A percentile compares a stretch with the other conserved stretches of the same genome.
Conservation (phyloP, 53 echinoderm and acorn worm species). For the Crossaster papposus region DNA sequence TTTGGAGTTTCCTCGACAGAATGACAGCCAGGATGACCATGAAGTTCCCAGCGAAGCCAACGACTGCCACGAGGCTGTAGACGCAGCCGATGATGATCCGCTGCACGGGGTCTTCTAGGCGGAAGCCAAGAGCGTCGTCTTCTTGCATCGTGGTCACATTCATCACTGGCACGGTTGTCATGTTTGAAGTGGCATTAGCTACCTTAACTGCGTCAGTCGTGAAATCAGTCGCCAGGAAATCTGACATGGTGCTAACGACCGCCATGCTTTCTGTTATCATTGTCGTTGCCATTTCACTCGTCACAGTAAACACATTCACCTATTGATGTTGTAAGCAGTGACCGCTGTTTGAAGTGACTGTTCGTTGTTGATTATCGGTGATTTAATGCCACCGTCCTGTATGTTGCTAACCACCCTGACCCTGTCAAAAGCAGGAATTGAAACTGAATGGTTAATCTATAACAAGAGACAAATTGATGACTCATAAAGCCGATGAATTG, state of each 20-base stretch:
- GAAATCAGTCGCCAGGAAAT: not conserved
- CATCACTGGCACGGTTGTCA: not conserved
- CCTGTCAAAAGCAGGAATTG: not conserved
- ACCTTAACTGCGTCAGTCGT: not conserved
- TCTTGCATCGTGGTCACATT: conserved; percentile 30
- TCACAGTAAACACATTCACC: not conserved
- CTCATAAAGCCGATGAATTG: too few species aligned
- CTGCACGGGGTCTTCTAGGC: conserved; percentile 64
- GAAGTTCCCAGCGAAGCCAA: conserved; percentile 61
- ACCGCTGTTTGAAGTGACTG: not conserved
- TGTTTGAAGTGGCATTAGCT: not conserved
- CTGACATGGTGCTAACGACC: not conserved
- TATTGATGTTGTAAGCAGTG: not conserved
- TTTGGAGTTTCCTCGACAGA: conserved; percentile 68
- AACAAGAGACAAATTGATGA: not conserved
- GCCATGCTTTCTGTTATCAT: not conserved
- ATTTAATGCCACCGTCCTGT: not conserved
- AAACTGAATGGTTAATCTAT: not conserved
- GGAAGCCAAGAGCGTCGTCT: conserved; percentile 48
- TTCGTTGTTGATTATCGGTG: not conserved
- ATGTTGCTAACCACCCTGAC: not conserved
- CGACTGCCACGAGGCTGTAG: conserved; percentile 46
- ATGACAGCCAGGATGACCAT: conserved; percentile 72
- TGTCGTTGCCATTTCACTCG: not conserved
- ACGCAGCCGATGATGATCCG: conserved; percentile 44